Conservation (phyloP, 1,140 invertebrate species). For the Bombus affinis region DNA sequence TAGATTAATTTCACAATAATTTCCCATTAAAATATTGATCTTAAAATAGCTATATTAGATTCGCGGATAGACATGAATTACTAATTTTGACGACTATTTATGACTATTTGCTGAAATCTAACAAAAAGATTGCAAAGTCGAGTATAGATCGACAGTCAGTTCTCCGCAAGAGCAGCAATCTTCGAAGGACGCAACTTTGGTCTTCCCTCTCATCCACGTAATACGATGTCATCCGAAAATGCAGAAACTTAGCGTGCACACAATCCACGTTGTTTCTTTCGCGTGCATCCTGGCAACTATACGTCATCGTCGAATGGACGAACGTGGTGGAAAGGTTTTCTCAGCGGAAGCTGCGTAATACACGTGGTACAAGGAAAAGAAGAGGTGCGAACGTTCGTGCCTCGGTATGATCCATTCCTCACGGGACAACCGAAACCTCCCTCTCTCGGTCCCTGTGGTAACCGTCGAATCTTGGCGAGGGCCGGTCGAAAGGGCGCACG, state of each 20-base stretch:
- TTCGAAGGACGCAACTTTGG: too few relatives aligned
- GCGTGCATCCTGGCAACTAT: not conserved
- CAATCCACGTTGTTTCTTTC: not conserved
- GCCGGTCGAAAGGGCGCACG: not conserved
- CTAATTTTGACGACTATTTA: not conserved
- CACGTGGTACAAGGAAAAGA: not conserved
- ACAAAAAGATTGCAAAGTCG: not conserved
- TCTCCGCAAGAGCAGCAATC: too few relatives aligned
- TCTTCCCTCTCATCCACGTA: not conserved
- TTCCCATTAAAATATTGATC: not conserved
- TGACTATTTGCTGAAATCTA: not conserved
- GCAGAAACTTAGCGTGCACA: too few relatives aligned
- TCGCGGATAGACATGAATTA: not conserved
- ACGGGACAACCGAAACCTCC: slow-evolving; percentile 4
- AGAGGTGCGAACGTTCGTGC: too few relatives aligned
- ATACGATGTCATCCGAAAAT: not conserved
- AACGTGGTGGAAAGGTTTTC: not conserved
- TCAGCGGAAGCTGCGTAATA: not conserved
- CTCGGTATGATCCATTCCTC: slow-evolving; percentile 30
- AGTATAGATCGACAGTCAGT: not conserved
- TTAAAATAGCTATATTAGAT: not conserved
- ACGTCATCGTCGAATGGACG: not conserved
- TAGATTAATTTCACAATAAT: not conserved
- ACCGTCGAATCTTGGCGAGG: not conserved
- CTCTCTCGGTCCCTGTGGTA: not conserved